Base-by-base conservation (phyloP, 2,888 invertebrate species). In the Drosophila borealis region DNA sequence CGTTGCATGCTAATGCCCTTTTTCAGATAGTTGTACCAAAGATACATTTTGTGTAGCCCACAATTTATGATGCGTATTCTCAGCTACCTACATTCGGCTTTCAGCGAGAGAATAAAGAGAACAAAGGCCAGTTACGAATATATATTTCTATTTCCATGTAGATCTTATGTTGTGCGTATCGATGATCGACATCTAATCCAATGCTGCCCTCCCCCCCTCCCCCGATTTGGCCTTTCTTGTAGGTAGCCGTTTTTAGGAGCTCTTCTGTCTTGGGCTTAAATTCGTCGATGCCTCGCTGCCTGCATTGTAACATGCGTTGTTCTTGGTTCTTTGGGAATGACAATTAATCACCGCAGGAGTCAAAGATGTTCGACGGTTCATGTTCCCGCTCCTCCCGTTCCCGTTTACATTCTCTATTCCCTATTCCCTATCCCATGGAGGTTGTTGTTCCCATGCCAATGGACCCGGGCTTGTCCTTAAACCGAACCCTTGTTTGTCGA, bases 281-380 rank as follows among this genome's bases (percentile, higher is more conserved):
- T 41, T 68, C 42, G 8, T 29, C 29, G 29, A 2, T 8, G 39
- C 9, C 17, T 42, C 29, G 25, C 6, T 49, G 53, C 44, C 39
- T 60, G 60, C 49, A 53, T 48, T 74, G 50, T 49, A 62, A 55
- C 64, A 70, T 70, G 62, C 55, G 65, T 62, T 72, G 17, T 37
- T 66, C 49, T 67, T 55, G 17, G 36, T 14, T 54, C 19, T 65
- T 46, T 46, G 62, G 61, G 59, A 63, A 84, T 84, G 82, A 75
- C 86, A 88, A 88, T 86, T 86, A 86, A 86, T 86, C 85, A 86
- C 85, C 88, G 46, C 85, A 86, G 85, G 85, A 84, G 85, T 84
- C 83, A 83, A 84, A 84, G 87, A 84, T 81, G 87, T 74, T 80
- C 78, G 51, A 72, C 55, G 68, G 64, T 56, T 66, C 46, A 72